Conservation (phyloP, 2,888 invertebrate species). For the Psylliodes chrysocephalus region DNA sequence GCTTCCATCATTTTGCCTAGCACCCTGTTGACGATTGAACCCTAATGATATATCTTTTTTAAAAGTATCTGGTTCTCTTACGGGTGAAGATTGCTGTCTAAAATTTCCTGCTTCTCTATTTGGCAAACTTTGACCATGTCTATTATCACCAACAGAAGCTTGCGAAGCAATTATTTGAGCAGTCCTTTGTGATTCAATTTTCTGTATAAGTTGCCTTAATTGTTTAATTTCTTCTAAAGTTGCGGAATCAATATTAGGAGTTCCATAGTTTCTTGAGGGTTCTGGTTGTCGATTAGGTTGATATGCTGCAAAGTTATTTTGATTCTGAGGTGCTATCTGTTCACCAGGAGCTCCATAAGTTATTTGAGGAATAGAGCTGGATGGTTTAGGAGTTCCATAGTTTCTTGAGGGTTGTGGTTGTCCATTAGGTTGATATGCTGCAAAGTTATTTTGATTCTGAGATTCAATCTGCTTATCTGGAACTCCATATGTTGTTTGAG, state of each 20-base stretch:
- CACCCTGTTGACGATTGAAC: background rate
- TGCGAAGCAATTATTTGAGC: background rate
- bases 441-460: background rate
- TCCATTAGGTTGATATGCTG: constrained; percentile 8
- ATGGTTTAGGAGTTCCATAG: background rate
- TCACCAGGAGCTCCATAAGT: constrained; percentile 14
- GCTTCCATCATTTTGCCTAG: background rate
- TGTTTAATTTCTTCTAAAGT: constrained; percentile 22
- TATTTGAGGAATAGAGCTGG: background rate
- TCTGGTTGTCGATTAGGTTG: background rate
- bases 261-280: constrained; percentile 6
- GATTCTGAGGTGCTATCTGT: background rate
- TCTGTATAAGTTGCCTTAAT: constrained; percentile 15
- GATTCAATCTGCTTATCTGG: background rate
- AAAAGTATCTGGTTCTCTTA: constrained; percentile 35
- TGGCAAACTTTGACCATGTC: constrained; percentile 36
- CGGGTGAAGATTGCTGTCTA: constrained; percentile 40
- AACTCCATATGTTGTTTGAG: constrained; percentile 11
- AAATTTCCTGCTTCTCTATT: constrained; percentile 29
- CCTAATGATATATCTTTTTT: constrained; percentile 12
- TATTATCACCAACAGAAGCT: constrained; percentile 9
- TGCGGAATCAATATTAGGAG: constrained; percentile 10
- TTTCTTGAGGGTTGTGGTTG: background rate
- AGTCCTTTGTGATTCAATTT: constrained; percentile 10
- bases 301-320: background rate